Evolutionary conservation across 2,888 invertebrate species (phyloP), one percentile per base, ranked within the genome.

Genomic region (Pseudococcus longispinus): DNA sequence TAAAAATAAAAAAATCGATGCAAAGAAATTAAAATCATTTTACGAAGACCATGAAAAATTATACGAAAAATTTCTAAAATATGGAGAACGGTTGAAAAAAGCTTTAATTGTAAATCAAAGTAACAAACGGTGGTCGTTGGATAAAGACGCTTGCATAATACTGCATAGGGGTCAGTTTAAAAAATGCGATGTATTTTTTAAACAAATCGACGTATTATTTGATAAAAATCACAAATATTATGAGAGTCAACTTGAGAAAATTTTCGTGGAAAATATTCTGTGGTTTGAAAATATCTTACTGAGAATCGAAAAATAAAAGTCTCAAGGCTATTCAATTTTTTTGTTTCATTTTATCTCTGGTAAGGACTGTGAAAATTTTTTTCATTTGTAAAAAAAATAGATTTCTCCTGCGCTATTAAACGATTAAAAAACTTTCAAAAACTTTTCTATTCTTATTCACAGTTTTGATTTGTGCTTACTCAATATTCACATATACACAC

Each of bases 361-460:
- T 4, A 32, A 5, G 32, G 2, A 32, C n/a, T n/a, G n/a, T n/a
- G n/a, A n/a, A n/a, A n/a, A n/a, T n/a, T n/a, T n/a, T n/a, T n/a
- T n/a, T n/a, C n/a, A n/a, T n/a, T n/a, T n/a, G n/a, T n/a, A n/a
- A n/a, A n/a, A 32, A 32, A 32, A 44, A 2, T 44, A 1, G 9
- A 44, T 8, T 65, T 23, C 8, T 65, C 4, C 29, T 29, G 29
- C 4, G 5, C 6, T 3, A 70, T 70, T 18, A 70, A 15, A 29
- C 11, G n/a, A 37, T 9, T 77, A 77, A 37, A 77, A 77, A 77
- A 77, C 70, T 42, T 20, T 37, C 20, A 77, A 74, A 77, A 77
- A 42, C 77, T 77, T 77, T 77, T 77, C 77, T 77, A 77, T 77
- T 77, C 42, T 42, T 77, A 77, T 77, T 77, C 77, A 77, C 77